Evolutionary conservation across 2,113 vertebrate species (phyloP).

Genomic region (Aegithalos caudatus): DNA sequence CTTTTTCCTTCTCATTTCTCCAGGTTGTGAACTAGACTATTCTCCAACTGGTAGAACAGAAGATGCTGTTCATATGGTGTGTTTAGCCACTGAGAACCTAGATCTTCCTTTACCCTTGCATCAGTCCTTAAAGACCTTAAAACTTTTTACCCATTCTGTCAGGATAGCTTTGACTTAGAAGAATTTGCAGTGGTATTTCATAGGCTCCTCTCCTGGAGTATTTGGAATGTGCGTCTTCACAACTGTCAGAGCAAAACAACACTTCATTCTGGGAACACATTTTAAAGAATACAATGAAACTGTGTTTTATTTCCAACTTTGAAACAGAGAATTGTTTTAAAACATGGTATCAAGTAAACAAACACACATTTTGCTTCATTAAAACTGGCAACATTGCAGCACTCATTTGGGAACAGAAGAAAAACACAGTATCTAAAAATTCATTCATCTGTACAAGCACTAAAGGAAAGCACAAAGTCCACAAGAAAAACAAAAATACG

Average conservation of each 20-base stretch:
- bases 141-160: background rate
- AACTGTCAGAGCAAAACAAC: background rate
- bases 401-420: background rate
- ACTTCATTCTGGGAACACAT: background rate
- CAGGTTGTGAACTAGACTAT: background rate
- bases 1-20: background rate
- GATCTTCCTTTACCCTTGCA: background rate
- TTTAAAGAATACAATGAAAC: background rate
- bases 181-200: background rate
- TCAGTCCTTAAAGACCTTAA: background rate
- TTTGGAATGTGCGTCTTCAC: background rate
- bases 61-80: background rate
- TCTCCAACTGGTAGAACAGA: background rate
- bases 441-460: background rate
- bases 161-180: background rate
- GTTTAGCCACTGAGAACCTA: background rate
- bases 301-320: background rate
- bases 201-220: background rate
- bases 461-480: background rate
- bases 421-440: background rate
- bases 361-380: background rate
- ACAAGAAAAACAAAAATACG: background rate
- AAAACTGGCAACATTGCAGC: background rate
- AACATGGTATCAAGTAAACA: background rate
- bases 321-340: background rate